These are phyloP conservation scores for Hermetia illucens DNA, from an alignment of 1,140 invertebrate genomes.

Conservation along the genomic window DNA sequence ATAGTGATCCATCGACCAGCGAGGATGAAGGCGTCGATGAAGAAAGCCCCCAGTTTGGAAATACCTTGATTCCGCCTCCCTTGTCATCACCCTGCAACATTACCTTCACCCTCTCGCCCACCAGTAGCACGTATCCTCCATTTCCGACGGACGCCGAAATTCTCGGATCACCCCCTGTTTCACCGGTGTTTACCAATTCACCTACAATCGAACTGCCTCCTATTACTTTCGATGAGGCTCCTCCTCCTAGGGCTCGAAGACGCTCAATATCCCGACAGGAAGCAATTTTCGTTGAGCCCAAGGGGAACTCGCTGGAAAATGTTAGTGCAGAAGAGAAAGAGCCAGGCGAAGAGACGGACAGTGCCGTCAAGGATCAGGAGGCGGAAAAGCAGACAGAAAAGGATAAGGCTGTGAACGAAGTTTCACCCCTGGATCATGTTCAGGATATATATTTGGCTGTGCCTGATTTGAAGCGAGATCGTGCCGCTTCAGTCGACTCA, in stretches of 20 bases:
- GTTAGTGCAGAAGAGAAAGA: slow-evolving; percentile 41
- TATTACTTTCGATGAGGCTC: slow-evolving; percentile 31
- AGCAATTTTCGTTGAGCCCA: slow-evolving; percentile 57
- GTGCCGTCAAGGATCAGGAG: slow-evolving; percentile 32
- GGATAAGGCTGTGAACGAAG: slow-evolving; percentile 25
- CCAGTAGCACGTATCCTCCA: slow-evolving; percentile 28
- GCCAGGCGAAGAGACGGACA: slow-evolving; percentile 25
- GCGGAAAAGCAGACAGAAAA: slow-evolving; percentile 31
- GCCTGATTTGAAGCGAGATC: slow-evolving; percentile 64
- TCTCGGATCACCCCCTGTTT: slow-evolving; percentile 34
- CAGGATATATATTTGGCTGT: slow-evolving; percentile 66
- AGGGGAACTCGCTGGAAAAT: slow-evolving; percentile 48
- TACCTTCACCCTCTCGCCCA: slow-evolving; percentile 51
- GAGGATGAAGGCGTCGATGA: slow-evolving; percentile 39
- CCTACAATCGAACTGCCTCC: slow-evolving; percentile 38
- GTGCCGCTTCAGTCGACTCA: slow-evolving; percentile 72
- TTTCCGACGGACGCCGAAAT: slow-evolving; percentile 20
- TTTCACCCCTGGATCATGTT: slow-evolving; percentile 30
- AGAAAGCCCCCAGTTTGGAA: slow-evolving; percentile 24
- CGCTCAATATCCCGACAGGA: slow-evolving; percentile 61
- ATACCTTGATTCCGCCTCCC: slow-evolving; percentile 17
- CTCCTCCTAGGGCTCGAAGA: slow-evolving; percentile 31
- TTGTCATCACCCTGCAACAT: slow-evolving; percentile 37
- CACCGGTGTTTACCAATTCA: slow-evolving; percentile 25
- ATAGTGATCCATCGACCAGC: slow-evolving; percentile 32